Conservation (phyloP, 2,797 vertebrate species). For the Buceros bicornis region DNA sequence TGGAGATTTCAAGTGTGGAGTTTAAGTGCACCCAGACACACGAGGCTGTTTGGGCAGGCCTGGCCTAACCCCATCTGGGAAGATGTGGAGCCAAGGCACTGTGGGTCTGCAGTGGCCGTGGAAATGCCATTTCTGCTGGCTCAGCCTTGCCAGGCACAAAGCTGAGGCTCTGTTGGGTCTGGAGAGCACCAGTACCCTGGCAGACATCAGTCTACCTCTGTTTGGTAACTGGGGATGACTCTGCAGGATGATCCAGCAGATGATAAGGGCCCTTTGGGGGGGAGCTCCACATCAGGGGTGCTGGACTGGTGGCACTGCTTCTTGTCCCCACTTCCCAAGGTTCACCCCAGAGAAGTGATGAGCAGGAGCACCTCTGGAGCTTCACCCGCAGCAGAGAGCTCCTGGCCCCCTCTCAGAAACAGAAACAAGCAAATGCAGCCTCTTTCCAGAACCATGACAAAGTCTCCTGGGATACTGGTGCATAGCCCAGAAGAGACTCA, state of each 20-base stretch:
- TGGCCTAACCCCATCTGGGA: neutral
- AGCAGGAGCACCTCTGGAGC: neutral
- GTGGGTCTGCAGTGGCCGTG: neutral
- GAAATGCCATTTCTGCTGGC: neutral
- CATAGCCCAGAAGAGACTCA: neutral
- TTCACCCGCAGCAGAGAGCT: neutral
- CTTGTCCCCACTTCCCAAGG: neutral
- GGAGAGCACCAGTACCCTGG: neutral
- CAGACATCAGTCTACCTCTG: neutral
- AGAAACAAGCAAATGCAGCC: neutral
- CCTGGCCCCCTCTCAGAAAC: neutral
- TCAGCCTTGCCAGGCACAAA: rapidly evolving
- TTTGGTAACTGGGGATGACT: neutral
- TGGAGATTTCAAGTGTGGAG: neutral
- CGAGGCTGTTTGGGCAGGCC: neutral
- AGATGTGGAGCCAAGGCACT: neutral
- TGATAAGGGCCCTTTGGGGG: neutral
- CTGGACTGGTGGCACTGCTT: rapidly evolving
- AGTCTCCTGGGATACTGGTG: neutral
- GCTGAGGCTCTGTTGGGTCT: neutral
- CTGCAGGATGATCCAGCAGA: neutral
- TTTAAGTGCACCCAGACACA: neutral
- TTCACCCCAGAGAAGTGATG: neutral
- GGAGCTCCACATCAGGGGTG: neutral
- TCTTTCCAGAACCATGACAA: neutral